These are phyloP conservation scores for Gracilinanus agilis DNA, from an alignment of 2,113 vertebrate species.

Conservation along the genomic window DNA sequence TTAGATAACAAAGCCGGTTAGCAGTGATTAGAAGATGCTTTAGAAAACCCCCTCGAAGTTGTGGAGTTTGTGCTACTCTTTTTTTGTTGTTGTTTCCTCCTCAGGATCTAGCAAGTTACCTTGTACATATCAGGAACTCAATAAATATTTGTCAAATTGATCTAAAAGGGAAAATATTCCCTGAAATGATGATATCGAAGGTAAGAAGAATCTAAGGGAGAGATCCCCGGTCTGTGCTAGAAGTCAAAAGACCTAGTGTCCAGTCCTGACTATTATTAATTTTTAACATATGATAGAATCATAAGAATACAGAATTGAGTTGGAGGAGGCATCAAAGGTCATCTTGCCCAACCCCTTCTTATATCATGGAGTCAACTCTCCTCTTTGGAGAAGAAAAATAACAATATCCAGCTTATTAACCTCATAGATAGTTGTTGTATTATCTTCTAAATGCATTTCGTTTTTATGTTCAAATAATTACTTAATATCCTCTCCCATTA, in stretches of 20 bases:
- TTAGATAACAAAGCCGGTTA: not conserved
- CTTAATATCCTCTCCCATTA: not conserved
- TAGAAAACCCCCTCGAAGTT: not conserved
- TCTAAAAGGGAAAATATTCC: not conserved
- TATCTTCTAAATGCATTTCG: not conserved
- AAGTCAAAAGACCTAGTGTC: not conserved
- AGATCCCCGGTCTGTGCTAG: not conserved
- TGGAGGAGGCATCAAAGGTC: not conserved
- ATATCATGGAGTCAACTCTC: not conserved
- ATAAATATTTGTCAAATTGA: not conserved
- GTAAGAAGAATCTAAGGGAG: not conserved
- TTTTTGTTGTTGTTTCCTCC: not conserved
- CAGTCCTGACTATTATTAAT: not conserved
- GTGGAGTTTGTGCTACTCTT: not conserved
- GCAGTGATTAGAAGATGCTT: not conserved
- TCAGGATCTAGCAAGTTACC: not conserved
- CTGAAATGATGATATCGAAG: not conserved
- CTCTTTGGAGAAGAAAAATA: slow-evolving; percentile 11
- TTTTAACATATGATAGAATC: not conserved
- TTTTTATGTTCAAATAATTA: not conserved
- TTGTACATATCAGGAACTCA: not conserved
- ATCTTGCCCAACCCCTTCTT: not conserved
- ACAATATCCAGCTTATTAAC: slow-evolving; percentile 41
- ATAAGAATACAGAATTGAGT: not conserved
- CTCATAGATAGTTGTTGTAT: not conserved